phyloP scores from a whole-genome alignment of 2,113 vertebrate genomes.

The Phyllostomus discolor region DNA sequence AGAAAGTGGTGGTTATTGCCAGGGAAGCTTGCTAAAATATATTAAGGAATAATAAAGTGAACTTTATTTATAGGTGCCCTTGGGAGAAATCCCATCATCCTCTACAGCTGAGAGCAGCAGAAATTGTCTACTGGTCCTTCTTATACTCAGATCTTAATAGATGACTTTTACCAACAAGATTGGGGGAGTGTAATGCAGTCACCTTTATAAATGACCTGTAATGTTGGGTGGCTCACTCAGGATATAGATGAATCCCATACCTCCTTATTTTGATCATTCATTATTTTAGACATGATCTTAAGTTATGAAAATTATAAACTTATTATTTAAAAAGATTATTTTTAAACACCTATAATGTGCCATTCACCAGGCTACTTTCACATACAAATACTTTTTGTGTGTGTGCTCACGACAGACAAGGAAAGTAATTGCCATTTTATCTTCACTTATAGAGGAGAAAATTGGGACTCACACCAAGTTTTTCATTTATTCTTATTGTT shows the following conservation, averaged over 20 bases:
- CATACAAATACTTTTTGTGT: not conserved
- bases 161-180: constrained; percentile 10
- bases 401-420: not conserved
- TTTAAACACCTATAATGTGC: not conserved
- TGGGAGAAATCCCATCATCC: constrained; percentile 57
- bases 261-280: not conserved
- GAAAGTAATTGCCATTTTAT: not conserved
- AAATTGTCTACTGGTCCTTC: constrained; percentile 11
- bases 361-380: not conserved
- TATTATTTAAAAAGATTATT: not conserved
- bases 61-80: constrained; percentile 60
- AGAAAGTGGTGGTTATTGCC: constrained; percentile 17
- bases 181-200: not conserved
- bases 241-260: not conserved
- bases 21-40: constrained; percentile 60
- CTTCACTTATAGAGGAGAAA: not conserved
- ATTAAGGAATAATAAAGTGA: constrained; percentile 66
- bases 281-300: not conserved
- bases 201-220: constrained; percentile 38
- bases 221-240: not conserved
- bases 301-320: not conserved
- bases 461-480: not conserved
- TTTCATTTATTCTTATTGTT: not conserved
- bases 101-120: constrained; percentile 38
- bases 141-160: not conserved